Evolutionary conservation across 2,888 invertebrate genomes (phyloP).

Genomic region (Teleiodes luculella): DNA sequence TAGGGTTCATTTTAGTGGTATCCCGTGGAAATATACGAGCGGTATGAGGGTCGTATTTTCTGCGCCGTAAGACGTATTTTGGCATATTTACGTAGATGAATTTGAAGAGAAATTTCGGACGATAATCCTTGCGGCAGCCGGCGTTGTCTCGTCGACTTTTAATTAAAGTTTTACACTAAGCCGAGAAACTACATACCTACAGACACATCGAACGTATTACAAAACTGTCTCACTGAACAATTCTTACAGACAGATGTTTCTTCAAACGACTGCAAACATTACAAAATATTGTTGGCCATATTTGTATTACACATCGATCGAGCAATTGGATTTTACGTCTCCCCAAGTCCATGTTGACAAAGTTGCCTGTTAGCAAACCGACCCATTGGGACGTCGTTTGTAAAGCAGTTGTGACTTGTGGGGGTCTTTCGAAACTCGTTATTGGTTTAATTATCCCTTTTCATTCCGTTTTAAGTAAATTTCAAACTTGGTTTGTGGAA

Average conservation of each 20-base stretch:
- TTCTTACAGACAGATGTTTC: no score
- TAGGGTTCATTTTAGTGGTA: constrained; percentile 45
- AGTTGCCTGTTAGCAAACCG: constrained; percentile 16
- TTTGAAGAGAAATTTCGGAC: constrained; percentile 33
- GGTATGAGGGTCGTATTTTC: constrained; percentile 30
- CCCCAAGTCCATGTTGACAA: constrained; percentile 9
- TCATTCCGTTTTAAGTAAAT: neutral
- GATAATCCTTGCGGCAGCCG: constrained; percentile 36
- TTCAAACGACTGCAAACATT: no score
- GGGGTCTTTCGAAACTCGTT: neutral
- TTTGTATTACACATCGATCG: neutral
- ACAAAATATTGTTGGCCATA: no score
- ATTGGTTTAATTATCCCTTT: neutral
- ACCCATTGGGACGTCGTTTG: constrained; percentile 3
- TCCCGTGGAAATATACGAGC: constrained; percentile 19
- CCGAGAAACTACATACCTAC: constrained; percentile 10
- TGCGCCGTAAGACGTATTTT: constrained; percentile 37
- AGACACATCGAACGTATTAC: neutral
- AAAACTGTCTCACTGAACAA: neutral
- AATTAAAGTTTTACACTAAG: constrained; percentile 51
- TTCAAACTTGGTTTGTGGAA: no score
- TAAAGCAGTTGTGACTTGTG: neutral
- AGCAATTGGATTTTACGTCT: neutral
- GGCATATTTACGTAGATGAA: constrained; percentile 27
- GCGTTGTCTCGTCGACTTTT: constrained; percentile 49